These are phyloP conservation scores for Ruditapes philippinarum DNA, from an alignment of 1,140 invertebrate species.

Conservation along the genomic window DNA sequence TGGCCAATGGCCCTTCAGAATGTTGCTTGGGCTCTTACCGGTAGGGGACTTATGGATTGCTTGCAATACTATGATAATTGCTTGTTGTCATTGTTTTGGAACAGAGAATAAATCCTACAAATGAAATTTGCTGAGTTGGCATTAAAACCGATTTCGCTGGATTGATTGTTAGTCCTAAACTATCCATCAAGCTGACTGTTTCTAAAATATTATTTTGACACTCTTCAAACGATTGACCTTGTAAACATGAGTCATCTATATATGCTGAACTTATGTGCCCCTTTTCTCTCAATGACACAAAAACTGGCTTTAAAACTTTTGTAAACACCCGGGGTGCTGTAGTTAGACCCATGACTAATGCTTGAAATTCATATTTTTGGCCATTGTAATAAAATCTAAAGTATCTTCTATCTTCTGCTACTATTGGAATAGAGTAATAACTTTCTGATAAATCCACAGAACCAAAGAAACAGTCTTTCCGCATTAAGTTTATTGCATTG, in stretches of 20 bases:
- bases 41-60: too few species aligned
- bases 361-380: background rate
- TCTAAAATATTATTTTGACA: background rate
- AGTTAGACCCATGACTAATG: background rate
- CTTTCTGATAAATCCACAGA: background rate
- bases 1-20: too few species aligned
- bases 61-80: too few species aligned
- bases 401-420: background rate
- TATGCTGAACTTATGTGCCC: constrained; percentile 3
- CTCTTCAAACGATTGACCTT: background rate
- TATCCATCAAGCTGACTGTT: background rate
- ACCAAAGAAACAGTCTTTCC: background rate
- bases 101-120: background rate
- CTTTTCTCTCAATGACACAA: background rate
- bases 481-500: background rate
- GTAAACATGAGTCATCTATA: constrained; percentile 25
- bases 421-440: constrained; percentile 5
- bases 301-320: background rate
- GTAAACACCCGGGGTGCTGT: background rate
- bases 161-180: constrained; percentile 7
- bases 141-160: background rate
- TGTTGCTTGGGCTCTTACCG: too few species aligned
- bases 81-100: background rate
- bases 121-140: background rate
- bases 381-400: background rate